A percentile compares a stretch with the other conserved stretches of the same genome.
phyloP scores from a whole-genome alignment of 2,113 vertebrate species.

The Poeciliopsis retropinna region DNA sequence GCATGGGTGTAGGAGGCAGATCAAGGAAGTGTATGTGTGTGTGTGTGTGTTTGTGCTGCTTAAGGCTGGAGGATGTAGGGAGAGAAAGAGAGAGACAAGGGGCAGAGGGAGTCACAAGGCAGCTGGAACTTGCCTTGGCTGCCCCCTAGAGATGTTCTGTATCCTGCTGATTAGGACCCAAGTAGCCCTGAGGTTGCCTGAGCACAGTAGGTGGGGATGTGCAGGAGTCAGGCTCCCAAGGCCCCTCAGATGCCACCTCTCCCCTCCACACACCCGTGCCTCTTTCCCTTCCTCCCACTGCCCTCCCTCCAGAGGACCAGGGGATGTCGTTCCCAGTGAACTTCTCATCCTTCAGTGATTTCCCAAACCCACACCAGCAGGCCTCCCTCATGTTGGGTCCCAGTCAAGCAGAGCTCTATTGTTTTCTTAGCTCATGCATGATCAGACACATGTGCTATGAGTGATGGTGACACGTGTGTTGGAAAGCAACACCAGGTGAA shows the following conservation, averaged over 20 bases:
- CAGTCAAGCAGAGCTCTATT: constrained; percentile 47
- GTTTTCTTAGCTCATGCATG: constrained; percentile 66
- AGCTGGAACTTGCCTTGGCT: constrained; percentile 60
- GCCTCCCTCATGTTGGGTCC: constrained; percentile 34
- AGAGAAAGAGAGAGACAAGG: constrained; percentile 42
- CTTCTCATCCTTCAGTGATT: constrained; percentile 70
- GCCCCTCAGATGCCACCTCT: constrained; percentile 52
- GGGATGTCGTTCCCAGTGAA: constrained; percentile 70
- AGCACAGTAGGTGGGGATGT: constrained; percentile 32
- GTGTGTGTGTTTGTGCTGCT: constrained; percentile 30
- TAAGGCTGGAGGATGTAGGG: constrained; percentile 18
- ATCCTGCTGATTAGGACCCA: constrained; percentile 80
- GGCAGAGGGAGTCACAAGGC: constrained; percentile 70
- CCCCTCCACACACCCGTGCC: constrained; percentile 56
- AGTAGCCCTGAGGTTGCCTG: constrained; percentile 66
- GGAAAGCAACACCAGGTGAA: constrained; percentile 49
- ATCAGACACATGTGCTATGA: constrained; percentile 55
- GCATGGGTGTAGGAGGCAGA: constrained; percentile 60
- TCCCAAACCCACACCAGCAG: constrained; percentile 60
- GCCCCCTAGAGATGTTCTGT: constrained; percentile 71
- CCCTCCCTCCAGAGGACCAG: constrained; percentile 20
- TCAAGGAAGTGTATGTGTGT: constrained; percentile 46
- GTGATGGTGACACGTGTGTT: constrained; percentile 63
- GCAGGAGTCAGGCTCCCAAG: constrained; percentile 54
- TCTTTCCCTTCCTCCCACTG: constrained; percentile 14